These are phyloP conservation scores for Fundulus diaphanus DNA, from an alignment of 2,797 vertebrate species.

Conservation along the genomic window DNA sequence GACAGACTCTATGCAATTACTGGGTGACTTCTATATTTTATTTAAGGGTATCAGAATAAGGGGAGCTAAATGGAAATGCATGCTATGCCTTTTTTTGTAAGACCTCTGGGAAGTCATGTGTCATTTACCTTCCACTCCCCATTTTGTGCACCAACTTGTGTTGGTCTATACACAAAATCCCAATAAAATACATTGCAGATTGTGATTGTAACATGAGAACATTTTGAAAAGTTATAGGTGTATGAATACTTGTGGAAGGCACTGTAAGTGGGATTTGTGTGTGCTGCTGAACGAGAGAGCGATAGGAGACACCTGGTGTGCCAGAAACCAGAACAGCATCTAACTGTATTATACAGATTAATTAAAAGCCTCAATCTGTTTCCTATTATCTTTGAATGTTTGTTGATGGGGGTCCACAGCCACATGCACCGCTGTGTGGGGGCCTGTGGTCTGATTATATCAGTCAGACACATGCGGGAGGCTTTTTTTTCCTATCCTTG, in stretches of 20 bases:
- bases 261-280: slow-evolving; percentile 8
- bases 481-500: slow-evolving; percentile 51
- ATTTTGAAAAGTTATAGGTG: neutral
- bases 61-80: too few relatives aligned
- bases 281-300: neutral
- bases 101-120: too few relatives aligned
- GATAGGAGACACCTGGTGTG: slow-evolving; percentile 18
- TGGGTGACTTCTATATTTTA: too few relatives aligned
- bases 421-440: slow-evolving; percentile 67
- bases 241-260: neutral
- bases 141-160: neutral
- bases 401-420: slow-evolving; percentile 57
- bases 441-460: slow-evolving; percentile 72
- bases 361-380: slow-evolving; percentile 74
- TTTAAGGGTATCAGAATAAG: too few relatives aligned
- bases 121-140: neutral
- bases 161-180: neutral
- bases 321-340: slow-evolving; percentile 49
- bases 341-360: slow-evolving; percentile 62
- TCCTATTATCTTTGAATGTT: slow-evolving; percentile 67
- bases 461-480: slow-evolving; percentile 56
- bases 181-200: neutral
- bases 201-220: neutral
- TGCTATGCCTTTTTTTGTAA: too few relatives aligned
- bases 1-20: too few relatives aligned